These are phyloP conservation scores for Avahi laniger DNA, from an alignment of 2,797 vertebrate species.

Conservation along the genomic window DNA sequence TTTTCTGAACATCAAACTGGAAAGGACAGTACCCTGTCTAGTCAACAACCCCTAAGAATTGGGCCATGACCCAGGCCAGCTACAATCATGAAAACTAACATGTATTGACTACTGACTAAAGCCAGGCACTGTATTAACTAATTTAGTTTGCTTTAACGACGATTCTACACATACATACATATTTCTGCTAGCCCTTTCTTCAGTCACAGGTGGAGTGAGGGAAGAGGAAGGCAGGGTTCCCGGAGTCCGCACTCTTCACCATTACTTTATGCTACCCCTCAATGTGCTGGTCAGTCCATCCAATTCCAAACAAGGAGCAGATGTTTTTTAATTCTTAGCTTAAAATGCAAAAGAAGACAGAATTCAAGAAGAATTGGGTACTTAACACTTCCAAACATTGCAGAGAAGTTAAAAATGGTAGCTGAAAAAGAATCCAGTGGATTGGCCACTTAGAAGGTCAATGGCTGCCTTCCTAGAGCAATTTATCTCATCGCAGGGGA, in stretches of 20 bases:
- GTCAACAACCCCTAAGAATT: not conserved
- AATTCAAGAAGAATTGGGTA: not conserved
- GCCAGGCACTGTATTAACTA: not conserved
- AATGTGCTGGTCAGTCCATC: not conserved
- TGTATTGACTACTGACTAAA: not conserved
- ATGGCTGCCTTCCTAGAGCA: not conserved
- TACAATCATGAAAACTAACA: not conserved
- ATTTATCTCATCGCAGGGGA: not conserved
- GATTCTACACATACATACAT: not conserved
- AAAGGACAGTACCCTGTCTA: not conserved
- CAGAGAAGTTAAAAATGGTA: not conserved
- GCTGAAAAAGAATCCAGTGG: not conserved
- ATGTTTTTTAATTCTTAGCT: not conserved
- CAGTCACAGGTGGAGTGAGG: not conserved
- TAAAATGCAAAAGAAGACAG: not conserved
- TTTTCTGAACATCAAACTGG: not conserved
- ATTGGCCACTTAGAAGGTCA: not conserved
- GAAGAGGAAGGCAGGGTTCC: not conserved
- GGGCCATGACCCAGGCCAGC: not conserved
- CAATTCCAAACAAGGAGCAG: not conserved
- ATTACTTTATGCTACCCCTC: rapidly evolving
- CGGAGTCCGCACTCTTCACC: not conserved
- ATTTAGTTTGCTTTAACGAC: not conserved
- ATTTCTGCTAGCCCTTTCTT: not conserved
- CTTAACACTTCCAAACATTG: not conserved